Evolutionary conservation across 1,140 invertebrate species (phyloP).

Genomic region (Tetranychus cinnabarinus): DNA sequence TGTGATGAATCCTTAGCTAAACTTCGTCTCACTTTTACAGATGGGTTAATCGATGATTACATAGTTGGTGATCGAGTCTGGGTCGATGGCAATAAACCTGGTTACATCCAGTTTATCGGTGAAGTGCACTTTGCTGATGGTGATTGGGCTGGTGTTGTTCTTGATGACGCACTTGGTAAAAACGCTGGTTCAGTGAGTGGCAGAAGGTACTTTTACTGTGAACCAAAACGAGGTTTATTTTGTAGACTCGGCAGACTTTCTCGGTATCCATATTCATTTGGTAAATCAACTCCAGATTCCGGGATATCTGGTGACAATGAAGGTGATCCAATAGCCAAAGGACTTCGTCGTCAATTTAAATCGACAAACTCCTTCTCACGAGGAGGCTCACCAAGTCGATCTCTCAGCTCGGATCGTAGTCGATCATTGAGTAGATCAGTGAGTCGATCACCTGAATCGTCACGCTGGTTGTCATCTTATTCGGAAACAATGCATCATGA

Average conservation of each 20-base stretch:
- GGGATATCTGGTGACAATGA: background rate
- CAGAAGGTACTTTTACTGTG: slow-evolving; percentile 75
- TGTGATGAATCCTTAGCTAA: no score
- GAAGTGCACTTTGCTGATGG: slow-evolving; percentile 77
- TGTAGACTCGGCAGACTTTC: slow-evolving; percentile 25
- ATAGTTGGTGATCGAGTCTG: slow-evolving; percentile 85
- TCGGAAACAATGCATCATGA: background rate
- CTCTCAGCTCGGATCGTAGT: background rate
- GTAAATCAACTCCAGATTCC: background rate
- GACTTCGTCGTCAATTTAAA: background rate
- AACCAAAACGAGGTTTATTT: slow-evolving; percentile 75
- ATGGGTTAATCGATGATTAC: slow-evolving; percentile 42
- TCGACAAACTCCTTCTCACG: background rate
- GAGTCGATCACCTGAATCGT: background rate
- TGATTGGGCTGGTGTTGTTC: slow-evolving; percentile 75
- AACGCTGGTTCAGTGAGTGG: slow-evolving; percentile 90
- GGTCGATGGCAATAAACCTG: slow-evolving; percentile 80
- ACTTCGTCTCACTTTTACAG: slow-evolving; percentile 23
- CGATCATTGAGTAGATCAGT: background rate
- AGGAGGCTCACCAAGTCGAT: background rate
- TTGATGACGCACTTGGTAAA: slow-evolving; percentile 86
- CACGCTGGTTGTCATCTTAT: background rate
- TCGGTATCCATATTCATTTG: slow-evolving; percentile 1
- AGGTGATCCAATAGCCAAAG: background rate
- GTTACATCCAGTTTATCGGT: slow-evolving; percentile 87